Evolutionary conservation across 2,797 vertebrate genomes (phyloP).

Genomic region (Ptychadena robeensis): DNA sequence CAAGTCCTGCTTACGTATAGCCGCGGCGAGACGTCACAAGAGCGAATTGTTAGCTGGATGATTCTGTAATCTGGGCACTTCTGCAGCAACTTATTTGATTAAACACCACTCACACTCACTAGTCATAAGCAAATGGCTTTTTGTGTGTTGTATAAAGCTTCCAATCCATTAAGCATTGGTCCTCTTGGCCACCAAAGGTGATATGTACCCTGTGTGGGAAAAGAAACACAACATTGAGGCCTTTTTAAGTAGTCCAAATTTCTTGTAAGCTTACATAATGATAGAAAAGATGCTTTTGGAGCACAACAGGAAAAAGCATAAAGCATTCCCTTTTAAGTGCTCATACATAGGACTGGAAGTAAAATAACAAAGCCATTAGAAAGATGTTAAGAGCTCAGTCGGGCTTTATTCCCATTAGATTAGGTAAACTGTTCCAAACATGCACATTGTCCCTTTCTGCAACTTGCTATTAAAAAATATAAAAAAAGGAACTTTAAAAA

Average conservation of each 20-base stretch:
- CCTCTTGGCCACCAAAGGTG: neutral
- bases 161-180: neutral
- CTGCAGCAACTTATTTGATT: too few species aligned
- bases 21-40: too few species aligned
- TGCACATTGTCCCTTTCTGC: constrained; percentile 2
- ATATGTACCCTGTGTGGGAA: neutral
- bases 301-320: neutral
- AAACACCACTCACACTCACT: neutral
- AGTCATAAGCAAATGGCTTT: neutral
- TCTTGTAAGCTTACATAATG: too few species aligned
- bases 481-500: constrained; percentile 15
- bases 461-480: constrained; percentile 7
- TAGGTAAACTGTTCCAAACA: neutral
- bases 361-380: neutral
- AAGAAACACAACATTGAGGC: neutral
- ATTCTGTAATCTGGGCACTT: too few species aligned
- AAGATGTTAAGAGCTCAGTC: too few species aligned
- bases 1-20: too few species aligned
- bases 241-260: neutral
- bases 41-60: too few species aligned
- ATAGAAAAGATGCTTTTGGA: neutral
- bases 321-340: neutral
- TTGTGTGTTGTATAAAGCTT: neutral
- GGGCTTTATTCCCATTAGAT: neutral
- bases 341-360: neutral